These are phyloP conservation scores for Cyprinus carpio DNA, from an alignment of 2,113 vertebrate species.

Conservation along the genomic window DNA sequence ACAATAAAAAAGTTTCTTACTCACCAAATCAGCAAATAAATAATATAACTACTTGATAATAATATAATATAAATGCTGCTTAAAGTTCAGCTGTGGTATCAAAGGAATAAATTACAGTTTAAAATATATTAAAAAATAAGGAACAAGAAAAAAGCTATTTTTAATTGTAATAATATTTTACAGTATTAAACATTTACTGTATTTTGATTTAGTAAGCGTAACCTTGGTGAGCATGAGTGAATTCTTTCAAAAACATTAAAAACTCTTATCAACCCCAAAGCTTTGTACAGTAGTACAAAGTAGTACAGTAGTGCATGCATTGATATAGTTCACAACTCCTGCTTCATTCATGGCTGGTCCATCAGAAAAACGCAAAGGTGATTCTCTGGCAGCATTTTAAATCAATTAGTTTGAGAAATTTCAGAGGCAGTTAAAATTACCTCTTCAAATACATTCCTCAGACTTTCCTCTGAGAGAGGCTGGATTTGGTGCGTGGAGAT, in stretches of 20 bases:
- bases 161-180: background rate
- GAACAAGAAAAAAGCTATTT: background rate
- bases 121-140: background rate
- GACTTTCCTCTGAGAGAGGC: slow-evolving; percentile 28
- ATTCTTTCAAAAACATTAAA: background rate
- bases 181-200: too few species aligned
- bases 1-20: background rate
- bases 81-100: background rate
- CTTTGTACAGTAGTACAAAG: too few species aligned
- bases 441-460: slow-evolving; percentile 26
- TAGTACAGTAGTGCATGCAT: background rate
- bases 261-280: background rate
- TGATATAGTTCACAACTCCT: background rate
- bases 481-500: background rate
- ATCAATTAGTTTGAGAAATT: background rate
- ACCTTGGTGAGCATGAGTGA: background rate
- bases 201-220: background rate
- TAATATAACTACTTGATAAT: background rate
- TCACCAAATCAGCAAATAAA: background rate
- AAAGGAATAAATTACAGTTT: background rate
- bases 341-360: background rate
- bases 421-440: slow-evolving; percentile 13
- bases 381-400: slow-evolving; percentile 21
- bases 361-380: background rate
- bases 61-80: background rate